Conservation (phyloP, 2,888 invertebrate species). For the Lithophane semibrunnea region DNA sequence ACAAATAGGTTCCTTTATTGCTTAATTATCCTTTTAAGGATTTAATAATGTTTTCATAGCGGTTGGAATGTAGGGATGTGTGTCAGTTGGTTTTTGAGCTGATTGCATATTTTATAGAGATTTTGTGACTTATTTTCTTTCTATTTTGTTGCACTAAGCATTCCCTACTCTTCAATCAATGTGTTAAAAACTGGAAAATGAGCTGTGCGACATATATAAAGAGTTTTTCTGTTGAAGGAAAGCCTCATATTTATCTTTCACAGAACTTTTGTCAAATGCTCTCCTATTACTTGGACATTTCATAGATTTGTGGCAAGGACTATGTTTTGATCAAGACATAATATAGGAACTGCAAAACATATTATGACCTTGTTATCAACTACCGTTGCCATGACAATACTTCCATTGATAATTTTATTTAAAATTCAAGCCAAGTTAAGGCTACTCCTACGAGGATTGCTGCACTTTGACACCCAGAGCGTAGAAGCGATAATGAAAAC, state of each 20-base stretch:
- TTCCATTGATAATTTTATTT: no score
- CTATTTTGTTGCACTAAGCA: no score
- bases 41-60: conserved; percentile 67
- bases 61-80: conserved; percentile 44
- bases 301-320: no score
- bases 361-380: no score
- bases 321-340: no score
- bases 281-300: no score
- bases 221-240: no score
- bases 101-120: background rate
- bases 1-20: conserved; percentile 71
- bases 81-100: conserved; percentile 27
- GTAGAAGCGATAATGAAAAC: conserved; percentile 60
- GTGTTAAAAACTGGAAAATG: background rate
- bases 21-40: conserved; percentile 68
- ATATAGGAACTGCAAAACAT: no score
- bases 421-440: background rate
- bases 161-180: no score
- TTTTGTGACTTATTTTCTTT: background rate
- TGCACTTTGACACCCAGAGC: conserved; percentile 8
- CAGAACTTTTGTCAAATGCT: no score
- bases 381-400: no score
- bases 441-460: background rate
- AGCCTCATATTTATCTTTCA: no score
- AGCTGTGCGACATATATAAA: background rate